Base-by-base conservation (phyloP, 2,797 vertebrate species). In the Pogonophryne albipinna region DNA sequence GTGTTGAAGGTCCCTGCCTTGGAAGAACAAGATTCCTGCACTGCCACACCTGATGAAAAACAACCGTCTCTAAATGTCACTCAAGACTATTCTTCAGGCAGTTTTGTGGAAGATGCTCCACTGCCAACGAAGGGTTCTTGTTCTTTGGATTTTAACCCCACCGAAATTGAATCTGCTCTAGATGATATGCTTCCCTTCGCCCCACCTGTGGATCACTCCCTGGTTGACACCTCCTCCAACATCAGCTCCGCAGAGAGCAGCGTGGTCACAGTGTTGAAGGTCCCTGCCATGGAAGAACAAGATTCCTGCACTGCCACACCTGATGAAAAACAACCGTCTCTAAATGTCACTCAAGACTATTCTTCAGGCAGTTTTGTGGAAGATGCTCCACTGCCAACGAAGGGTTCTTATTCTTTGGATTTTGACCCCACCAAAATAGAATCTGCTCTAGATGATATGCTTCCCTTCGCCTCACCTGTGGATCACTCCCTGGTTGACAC, bases 151-250 rank as follows among this genome's bases (percentile, higher is more conserved):
- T n/a, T n/a, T n/a, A n/a, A n/a, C n/a, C 61, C 42, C 0, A 41
- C 44, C 55, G 79, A 85, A 70, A 60, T n/a, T 0, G 86, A 92
- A 49, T 31, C 67, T 0, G 76, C 71, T 20, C 82, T 95, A 8
- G 94, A 95, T 4, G 94, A 95, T 62, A 96, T 95, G 0, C 93
- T 96, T 62, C 94, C 94, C 0, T 91, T 94, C 67, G 83, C 23
- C 4, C 70, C 56, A 0, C 95, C 93, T 4, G 77, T 92, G 23
- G 94, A 96, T 27, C 94, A 92, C 83, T 95, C 94, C 0, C 70
- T 94, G 19, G 84, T 59, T 7, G 89, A 95, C 17, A 3, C 70
- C 27, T 93, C 93, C 0, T 15, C 76, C 0, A 45, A 92, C 52
- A 63, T 93, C 23, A 75, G 86, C 66, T 94, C 93, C 62, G 84